Evolutionary conservation across 1,140 invertebrate species (phyloP).

Genomic region (Apis cerana): DNA sequence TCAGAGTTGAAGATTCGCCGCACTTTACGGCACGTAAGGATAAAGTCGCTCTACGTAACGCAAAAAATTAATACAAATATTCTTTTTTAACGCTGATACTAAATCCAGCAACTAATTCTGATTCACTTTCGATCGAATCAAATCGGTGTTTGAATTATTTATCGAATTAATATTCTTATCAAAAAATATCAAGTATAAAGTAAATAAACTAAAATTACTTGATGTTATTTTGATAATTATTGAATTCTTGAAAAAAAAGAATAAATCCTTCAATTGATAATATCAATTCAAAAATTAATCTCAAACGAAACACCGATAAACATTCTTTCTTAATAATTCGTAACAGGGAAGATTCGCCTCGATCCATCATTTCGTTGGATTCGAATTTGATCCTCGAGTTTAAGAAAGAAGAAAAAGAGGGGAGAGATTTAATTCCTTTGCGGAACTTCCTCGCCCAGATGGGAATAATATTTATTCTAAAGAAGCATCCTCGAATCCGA

Average conservation of each 20-base stretch:
- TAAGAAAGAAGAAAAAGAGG: background rate
- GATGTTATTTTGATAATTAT: too few species aligned
- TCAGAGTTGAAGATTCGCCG: background rate
- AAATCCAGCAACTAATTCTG: too few species aligned
- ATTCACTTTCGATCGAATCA: too few species aligned
- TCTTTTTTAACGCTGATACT: background rate
- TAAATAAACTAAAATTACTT: too few species aligned
- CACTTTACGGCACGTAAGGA: conserved; percentile 26
- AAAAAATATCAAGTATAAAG: too few species aligned
- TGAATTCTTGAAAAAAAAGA: too few species aligned
- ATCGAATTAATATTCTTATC: too few species aligned
- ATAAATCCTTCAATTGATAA: too few species aligned
- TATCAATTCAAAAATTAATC: too few species aligned
- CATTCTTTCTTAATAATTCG: conserved; percentile 37
- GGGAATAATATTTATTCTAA: background rate
- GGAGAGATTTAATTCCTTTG: background rate
- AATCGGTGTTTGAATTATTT: too few species aligned
- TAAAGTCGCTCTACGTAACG: conserved; percentile 2
- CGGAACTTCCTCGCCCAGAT: too few species aligned
- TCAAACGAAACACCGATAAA: conserved; percentile 1
- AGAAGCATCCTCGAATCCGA: background rate
- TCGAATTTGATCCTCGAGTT: background rate
- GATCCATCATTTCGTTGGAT: background rate
- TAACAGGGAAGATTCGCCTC: background rate
- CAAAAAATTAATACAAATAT: background rate